Evolutionary conservation across 2,888 invertebrate genomes (phyloP), one percentile per base, ranked within the genome.

Genomic region (Cephus sareptanus): DNA sequence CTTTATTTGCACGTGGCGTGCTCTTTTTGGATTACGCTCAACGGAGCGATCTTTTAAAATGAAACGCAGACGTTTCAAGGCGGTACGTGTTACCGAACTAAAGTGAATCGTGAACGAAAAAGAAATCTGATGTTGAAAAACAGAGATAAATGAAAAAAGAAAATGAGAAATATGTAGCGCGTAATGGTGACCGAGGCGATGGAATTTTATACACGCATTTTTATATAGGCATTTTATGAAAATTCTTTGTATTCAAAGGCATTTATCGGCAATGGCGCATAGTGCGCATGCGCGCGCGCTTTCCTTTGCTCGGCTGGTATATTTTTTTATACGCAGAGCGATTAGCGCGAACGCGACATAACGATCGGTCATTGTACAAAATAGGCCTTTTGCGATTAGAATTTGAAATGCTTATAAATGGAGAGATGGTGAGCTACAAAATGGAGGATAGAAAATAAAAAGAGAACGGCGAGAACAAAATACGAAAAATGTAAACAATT

Each of bases 21-120:
- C 75, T 76, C n/a, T 68, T 76, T 82, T 34, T 79, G 56, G 75
- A 79, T 80, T 74, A 75, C 74, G 77, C 75, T 80, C 56, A 23
- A 56, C 23, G 56, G 9, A 56, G 15, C 71, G 84, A 86, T 84
- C 86, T 86, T 87, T 88, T 86, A 84, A 86, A 85, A 87, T 86
- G 87, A 84, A 87, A 85, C 79, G 71, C 71, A 71, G 15, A 71
- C 33, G 71, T 23, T 23, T 31, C 35, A 2, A 56, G 23, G 40
- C 4, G 15, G 9, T 23, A 56, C 56, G 23, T 23, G 56, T 80
- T 68, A 77, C n/a, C 37, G 56, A 37, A 35, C 68, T 71, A 75
- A 73, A 37, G 13, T 37, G 13, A 37, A 73, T 73, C 31, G 15
- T n/a, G 6, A 74, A 68, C 37, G 56, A 40, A 76, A 76, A 40